Evolutionary conservation across 2,888 invertebrate genomes (phyloP), one percentile per base, ranked within the genome.

Genomic region (Sesamia inferens): DNA sequence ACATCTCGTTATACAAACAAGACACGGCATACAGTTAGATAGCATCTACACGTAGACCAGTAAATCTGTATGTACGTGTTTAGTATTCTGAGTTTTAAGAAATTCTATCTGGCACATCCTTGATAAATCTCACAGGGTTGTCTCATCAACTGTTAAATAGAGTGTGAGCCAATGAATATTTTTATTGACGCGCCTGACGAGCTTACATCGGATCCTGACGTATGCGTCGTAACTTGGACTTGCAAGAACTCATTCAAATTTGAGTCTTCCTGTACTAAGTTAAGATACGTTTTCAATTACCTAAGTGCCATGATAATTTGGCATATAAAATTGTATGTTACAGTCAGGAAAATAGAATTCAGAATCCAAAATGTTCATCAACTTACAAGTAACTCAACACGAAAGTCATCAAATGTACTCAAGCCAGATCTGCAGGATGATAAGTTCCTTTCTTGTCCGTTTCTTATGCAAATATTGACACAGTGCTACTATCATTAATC

Each of bases 401-500:
- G 88, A 92, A 90, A 92, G 92, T 92, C 92, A 94, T 94, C 92
- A 93, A 91, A 93, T 90, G 91, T 88, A 89, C 84, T 90, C 88
- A 88, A 87, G 88, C 89, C 89, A 89, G 94, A 96, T 95, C 89
- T 91, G 92, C 92, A 90, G 91, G 89, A 89, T 90, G 94, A 95
- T 95, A 95, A 92, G 92, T 92, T 92, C 89, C 90, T 93, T 93
- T 93, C 94, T 92, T 92, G 92, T 90, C 90, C 93, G 91, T 94
- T 96, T 96, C 96, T 95, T 95, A 96, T 96, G 96, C 96, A 95
- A 96, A 96, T 96, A 96, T 96, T 96, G 94, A 94, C 90, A 93
- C 93, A 95, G 91, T 94, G 94, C 93, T 92, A 89, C 90, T 87
- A 90, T 94, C 96, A 96, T 96, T 96, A 96, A 96, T 96, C 96